These are phyloP conservation scores for Coryphaenoides rupestris DNA, from an alignment of 2,113 vertebrate species.

Conservation along the genomic window DNA sequence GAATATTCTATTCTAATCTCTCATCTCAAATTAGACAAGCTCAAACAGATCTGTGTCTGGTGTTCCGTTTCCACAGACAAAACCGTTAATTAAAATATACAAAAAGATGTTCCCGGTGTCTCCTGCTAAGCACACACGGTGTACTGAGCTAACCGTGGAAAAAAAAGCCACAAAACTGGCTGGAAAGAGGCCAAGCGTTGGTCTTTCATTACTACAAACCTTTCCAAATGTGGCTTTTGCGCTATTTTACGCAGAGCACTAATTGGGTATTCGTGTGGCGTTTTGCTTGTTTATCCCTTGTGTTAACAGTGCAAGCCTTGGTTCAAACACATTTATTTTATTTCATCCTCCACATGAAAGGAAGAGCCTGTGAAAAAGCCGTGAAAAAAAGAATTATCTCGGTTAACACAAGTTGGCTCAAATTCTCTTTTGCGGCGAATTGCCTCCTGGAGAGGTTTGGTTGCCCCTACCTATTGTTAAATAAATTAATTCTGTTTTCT, in stretches of 20 bases:
- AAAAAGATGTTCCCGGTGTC: not conserved
- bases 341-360: conserved; percentile 68
- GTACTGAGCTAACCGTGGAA: conserved; percentile 20
- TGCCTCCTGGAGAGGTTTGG: conserved; percentile 73
- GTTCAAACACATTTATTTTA: conserved; percentile 62
- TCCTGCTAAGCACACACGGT: conserved; percentile 1
- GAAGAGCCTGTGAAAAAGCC: conserved; percentile 55
- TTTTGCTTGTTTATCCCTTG: conserved; percentile 63
- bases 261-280: conserved; percentile 58
- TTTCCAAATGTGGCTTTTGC: conserved; percentile 28
- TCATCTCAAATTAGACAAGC: conserved; percentile 38
- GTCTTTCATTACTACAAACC: conserved; percentile 32
- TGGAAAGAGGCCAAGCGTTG: conserved; percentile 4
- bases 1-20: conserved; percentile 34
- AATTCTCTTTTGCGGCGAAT: conserved; percentile 64
- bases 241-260: conserved; percentile 35
- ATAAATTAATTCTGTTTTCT: conserved; percentile 70
- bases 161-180: conserved; percentile 27
- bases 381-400: conserved; percentile 63
- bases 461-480: conserved; percentile 70
- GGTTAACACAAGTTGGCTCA: conserved; percentile 66
- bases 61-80: not conserved
- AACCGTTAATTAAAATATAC: too few species aligned
- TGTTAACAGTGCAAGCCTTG: conserved; percentile 55
- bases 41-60: conserved; percentile 4